Conservation (phyloP, 2,888 invertebrate genomes). For the Zaprionus obscuricornis region DNA sequence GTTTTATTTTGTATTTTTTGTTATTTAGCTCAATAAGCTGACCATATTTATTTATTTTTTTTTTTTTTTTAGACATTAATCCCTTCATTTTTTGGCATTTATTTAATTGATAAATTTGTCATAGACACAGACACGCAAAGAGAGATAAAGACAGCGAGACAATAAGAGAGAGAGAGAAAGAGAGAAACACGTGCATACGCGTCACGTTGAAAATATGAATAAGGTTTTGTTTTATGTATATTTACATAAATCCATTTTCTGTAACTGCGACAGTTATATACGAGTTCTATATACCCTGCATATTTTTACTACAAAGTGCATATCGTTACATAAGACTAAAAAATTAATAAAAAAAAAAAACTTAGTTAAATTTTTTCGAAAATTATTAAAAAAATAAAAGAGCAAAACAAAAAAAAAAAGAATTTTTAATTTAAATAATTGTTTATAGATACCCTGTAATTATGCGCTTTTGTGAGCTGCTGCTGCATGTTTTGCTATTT, state of each 20-base stretch:
- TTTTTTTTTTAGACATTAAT: slow-evolving; percentile 55
- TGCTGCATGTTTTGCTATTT: no score
- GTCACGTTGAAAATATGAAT: slow-evolving; percentile 36
- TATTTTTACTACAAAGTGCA: no score
- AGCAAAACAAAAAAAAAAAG: no score
- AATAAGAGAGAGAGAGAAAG: slow-evolving; percentile 25
- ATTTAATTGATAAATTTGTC: slow-evolving; percentile 70
- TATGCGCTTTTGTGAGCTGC: no score
- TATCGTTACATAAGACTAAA: no score
- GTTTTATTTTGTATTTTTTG: no score
- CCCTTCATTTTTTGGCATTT: slow-evolving; percentile 64
- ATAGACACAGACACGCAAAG: slow-evolving; percentile 30
- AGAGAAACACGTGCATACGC: slow-evolving; percentile 3
- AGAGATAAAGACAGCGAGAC: no score
- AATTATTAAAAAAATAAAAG: no score
- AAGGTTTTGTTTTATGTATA: no score
- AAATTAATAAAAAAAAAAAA: background rate
- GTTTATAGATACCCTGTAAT: no score
- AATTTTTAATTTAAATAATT: no score
- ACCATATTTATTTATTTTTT: no score
- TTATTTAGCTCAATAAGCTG: slow-evolving; percentile 40
- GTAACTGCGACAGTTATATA: slow-evolving; percentile 28
- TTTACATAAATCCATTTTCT: slow-evolving; percentile 59
- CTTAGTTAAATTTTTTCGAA: background rate
- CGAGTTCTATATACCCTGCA: slow-evolving; percentile 41